A percentile compares a stretch with the other conserved stretches of the same genome.
These are phyloP conservation scores for Macropodus opercularis DNA, from an alignment of 2,797 vertebrate species.

Conservation along the genomic window DNA sequence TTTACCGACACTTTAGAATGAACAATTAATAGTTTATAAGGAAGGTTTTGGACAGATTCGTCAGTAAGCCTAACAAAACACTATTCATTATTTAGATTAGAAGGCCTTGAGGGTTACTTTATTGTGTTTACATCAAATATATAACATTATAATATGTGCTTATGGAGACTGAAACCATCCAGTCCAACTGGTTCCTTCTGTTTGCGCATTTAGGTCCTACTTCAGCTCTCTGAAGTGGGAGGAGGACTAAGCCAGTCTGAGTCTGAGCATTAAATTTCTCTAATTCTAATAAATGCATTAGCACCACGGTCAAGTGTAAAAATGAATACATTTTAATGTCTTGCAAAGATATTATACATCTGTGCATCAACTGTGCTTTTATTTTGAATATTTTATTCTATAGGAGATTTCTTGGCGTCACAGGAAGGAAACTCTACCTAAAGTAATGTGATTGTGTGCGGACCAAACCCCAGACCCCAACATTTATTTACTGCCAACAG, in stretches of 20 bases:
- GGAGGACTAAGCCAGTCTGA: too few species aligned
- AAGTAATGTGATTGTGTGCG: conserved; percentile 1
- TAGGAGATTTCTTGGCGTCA: neutral
- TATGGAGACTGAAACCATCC: neutral
- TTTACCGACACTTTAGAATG: conserved; percentile 1
- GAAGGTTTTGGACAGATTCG: neutral
- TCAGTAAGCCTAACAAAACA: neutral
- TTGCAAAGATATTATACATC: neutral
- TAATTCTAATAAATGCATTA: neutral
- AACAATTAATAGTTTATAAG: neutral
- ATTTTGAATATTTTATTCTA: too few species aligned
- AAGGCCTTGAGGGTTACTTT: neutral
- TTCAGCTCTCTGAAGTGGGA: neutral
- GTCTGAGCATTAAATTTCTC: neutral
- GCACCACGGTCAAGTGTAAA: neutral
- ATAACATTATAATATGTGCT: neutral
- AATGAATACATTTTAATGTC: neutral
- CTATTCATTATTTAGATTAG: neutral
- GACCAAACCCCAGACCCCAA: conserved; percentile 13
- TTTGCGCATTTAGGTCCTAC: neutral
- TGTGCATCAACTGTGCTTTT: neutral
- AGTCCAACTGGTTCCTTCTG: neutral
- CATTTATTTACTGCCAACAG: conserved; percentile 4
- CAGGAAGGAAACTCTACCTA: neutral
- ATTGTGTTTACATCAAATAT: neutral